These are phyloP conservation scores for Cottoperca gobio DNA, from an alignment of 2,797 vertebrate species.

Conservation along the genomic window DNA sequence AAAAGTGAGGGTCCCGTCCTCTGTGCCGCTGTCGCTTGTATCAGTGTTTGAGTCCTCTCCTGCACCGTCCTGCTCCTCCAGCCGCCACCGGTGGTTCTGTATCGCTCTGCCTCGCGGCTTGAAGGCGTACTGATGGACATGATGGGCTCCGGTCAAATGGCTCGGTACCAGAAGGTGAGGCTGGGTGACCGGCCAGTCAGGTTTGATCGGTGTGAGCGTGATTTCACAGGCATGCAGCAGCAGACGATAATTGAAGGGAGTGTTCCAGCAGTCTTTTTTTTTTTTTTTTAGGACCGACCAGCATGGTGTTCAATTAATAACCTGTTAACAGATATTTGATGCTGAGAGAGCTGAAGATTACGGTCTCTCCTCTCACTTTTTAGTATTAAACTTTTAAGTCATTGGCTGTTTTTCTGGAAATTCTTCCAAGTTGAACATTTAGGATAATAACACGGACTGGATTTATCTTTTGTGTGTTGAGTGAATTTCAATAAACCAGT, in stretches of 20 bases:
- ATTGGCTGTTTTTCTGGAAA: background rate
- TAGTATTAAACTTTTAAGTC: background rate
- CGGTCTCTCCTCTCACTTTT: background rate
- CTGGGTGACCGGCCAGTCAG: constrained; percentile 57
- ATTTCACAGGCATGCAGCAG: constrained; percentile 70
- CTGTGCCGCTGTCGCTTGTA: constrained; percentile 10
- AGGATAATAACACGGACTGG: background rate
- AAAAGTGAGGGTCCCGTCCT: constrained; percentile 27
- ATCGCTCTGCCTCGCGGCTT: constrained; percentile 70
- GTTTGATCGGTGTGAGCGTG: constrained; percentile 70
- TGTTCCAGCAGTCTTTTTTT: background rate
- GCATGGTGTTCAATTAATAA: constrained; percentile 63
- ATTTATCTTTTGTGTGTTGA: constrained; percentile 13
- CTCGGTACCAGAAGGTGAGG: constrained; percentile 84
- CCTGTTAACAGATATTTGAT: constrained; percentile 19
- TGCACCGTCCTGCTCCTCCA: constrained; percentile 71
- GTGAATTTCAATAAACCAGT: constrained; percentile 14
- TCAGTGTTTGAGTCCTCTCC: constrained; percentile 63
- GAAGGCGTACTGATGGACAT: constrained; percentile 74
- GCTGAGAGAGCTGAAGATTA: background rate
- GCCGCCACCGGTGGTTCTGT: constrained; percentile 74
- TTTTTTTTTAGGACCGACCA: constrained; percentile 33
- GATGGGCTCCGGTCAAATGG: constrained; percentile 54
- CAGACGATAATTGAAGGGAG: background rate
- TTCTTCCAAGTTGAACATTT: background rate